Conservation (phyloP, 1,140 invertebrate species). For the Melanaphis sacchari region DNA sequence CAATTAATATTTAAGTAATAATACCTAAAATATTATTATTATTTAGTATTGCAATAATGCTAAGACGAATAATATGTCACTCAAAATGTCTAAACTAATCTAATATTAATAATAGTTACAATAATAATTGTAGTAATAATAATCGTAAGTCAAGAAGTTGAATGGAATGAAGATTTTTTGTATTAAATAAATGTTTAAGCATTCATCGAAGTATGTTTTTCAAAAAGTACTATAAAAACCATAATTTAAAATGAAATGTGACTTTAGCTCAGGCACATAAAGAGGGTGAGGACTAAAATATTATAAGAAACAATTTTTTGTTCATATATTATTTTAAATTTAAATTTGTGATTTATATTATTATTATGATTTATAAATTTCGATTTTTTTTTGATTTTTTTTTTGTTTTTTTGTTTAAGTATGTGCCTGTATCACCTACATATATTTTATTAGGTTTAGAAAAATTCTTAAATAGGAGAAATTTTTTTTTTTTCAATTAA, state of each 20-base stretch:
- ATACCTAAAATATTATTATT: conserved; percentile 12
- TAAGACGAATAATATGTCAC: background rate
- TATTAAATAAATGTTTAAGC: background rate
- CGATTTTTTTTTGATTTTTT: too few species aligned
- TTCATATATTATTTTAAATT: too few species aligned
- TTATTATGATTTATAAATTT: background rate
- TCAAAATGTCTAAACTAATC: conserved; percentile 37
- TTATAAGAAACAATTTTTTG: background rate
- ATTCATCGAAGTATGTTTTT: background rate
- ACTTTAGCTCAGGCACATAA: background rate
- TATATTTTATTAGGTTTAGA: too few species aligned
- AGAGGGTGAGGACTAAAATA: too few species aligned
- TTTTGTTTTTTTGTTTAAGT: too few species aligned
- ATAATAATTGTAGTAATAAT: background rate
- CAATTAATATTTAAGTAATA: conserved; percentile 22
- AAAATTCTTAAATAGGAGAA: background rate
- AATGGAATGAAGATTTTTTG: background rate
- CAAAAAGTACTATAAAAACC: background rate
- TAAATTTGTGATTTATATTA: background rate
- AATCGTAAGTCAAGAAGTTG: background rate
- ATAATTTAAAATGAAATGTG: background rate
- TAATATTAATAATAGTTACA: conserved; percentile 24
- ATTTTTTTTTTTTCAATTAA: background rate
- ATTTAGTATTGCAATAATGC: background rate
- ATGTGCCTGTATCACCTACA: background rate